Evolutionary conservation across 2,888 invertebrate species (phyloP), one percentile per base, ranked within the genome.

Genomic region (Mythimna albipuncta): DNA sequence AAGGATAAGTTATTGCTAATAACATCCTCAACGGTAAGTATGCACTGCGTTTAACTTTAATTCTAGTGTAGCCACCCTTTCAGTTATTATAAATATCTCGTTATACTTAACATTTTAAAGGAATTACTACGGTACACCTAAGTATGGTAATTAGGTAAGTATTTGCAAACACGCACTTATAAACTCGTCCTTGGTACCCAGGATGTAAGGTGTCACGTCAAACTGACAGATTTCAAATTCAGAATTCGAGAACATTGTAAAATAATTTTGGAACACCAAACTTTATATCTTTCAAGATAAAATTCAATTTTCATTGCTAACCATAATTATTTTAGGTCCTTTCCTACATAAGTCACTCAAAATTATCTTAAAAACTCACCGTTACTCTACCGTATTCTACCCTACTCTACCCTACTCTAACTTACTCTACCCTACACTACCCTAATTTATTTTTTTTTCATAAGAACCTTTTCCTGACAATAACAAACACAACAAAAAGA

Each of bases 141-240:
- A 72, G 52, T 79, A 83, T 68, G 62, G 11, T 79, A 79, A 79
- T 83, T 58, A 79, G 19, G 13, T 81, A 57, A 38, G n/a, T 50
- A 64, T 75, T 67, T 54, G 61, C 66, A 81, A 75, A 71, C 64
- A 70, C 72, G 66, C 47, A 62, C 47, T 50, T 10, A 58, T 13
- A 69, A 62, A 67, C 74, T 50, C 77, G 72, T 82, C 83, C 84
- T 86, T 84, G 82, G 69, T 62, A 75, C 66, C 38, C 66, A 80
- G 74, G 77, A 82, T 86, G 73, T 86, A 44, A 75, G 70, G 72
- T 81, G 88, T 87, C 85, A 83, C 72, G 80, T 85, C 79, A 77
- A 76, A 66, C 64, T 38, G 76, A 80, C 65, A 64, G 72, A 70
- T 77, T 79, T 52, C 71, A 61, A 77, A 66, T 64, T 41, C 35